A percentile compares a stretch with the other conserved stretches of the same genome.
Conservation (phyloP, 2,888 invertebrate genomes). For the Cephus spinipes region DNA sequence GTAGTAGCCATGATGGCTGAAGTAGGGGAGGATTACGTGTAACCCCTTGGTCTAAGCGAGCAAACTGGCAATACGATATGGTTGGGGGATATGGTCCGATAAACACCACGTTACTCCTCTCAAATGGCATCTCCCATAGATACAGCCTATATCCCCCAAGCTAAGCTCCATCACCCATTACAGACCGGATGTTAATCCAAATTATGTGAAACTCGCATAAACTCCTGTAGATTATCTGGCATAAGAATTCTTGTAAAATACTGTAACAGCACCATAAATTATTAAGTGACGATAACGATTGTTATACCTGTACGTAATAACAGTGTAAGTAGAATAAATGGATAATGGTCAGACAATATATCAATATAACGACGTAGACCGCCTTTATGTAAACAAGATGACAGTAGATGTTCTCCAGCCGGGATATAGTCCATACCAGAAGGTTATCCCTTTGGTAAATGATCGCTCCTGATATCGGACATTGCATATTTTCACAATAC, state of each 20-base stretch:
- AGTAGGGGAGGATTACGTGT: slow-evolving; percentile 51
- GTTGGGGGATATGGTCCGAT: slow-evolving; percentile 59
- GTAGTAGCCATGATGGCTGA: slow-evolving; percentile 47
- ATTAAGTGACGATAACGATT: background rate
- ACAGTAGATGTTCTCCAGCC: background rate
- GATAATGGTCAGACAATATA: background rate
- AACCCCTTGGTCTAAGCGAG: slow-evolving; percentile 50
- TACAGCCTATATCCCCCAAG: slow-evolving; percentile 18
- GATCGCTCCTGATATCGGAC: slow-evolving; percentile 53
- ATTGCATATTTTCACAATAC: slow-evolving; percentile 59
- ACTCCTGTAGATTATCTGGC: background rate
- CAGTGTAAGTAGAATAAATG: no score
- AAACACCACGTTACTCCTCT: slow-evolving; percentile 62
- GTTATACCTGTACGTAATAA: no score
- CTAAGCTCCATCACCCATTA: slow-evolving; percentile 53
- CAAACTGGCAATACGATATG: slow-evolving; percentile 46
- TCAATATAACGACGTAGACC: background rate
- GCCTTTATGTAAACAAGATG: background rate
- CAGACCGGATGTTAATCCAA: slow-evolving; percentile 38
- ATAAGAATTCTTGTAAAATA: background rate
- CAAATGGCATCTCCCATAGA: slow-evolving; percentile 51
- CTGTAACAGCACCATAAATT: background rate
- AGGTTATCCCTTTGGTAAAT: slow-evolving; percentile 13
- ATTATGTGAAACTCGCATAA: slow-evolving; percentile 32
- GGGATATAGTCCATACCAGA: background rate